Evolutionary conservation across 1,140 invertebrate species (phyloP).

Genomic region (Pseudomyrmex dendroicus): DNA sequence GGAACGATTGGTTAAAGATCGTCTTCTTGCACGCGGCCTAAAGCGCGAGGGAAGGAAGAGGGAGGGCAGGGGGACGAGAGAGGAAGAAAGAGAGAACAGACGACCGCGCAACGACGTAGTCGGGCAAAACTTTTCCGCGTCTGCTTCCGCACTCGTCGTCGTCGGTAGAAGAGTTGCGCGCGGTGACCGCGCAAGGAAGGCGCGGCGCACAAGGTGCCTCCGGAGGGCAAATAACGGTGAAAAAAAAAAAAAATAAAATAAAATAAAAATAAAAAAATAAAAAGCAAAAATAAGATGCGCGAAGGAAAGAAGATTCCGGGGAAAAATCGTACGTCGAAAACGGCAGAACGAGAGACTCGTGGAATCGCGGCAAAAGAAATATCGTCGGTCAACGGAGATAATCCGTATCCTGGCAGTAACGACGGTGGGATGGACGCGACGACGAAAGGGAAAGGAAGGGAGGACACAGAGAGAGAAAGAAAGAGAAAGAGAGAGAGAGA

Average conservation of each 20-base stretch:
- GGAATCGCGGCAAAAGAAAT: constrained; percentile 80
- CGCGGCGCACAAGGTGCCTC: constrained; percentile 38
- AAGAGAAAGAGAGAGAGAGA: constrained; percentile 60
- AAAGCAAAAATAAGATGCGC: constrained; percentile 49
- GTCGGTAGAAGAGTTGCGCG: constrained; percentile 60
- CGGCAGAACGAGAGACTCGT: constrained; percentile 68
- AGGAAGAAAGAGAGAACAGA: no score
- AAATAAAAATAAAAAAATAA: no score
- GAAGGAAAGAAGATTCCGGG: constrained; percentile 49
- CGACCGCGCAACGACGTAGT: constrained; percentile 9
- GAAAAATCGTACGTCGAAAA: constrained; percentile 68
- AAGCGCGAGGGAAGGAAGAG: neutral
- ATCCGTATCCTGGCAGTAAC: constrained; percentile 85
- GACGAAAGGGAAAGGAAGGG: constrained; percentile 36
- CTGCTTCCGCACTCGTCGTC: constrained; percentile 21
- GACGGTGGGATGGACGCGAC: constrained; percentile 75
- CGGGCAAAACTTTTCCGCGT: constrained; percentile 58
- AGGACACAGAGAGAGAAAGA: constrained; percentile 40
- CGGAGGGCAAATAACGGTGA: constrained; percentile 33
- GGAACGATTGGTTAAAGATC: constrained; percentile 55
- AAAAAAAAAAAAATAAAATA: no score
- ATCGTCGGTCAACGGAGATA: constrained; percentile 83
- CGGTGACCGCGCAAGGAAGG: neutral
- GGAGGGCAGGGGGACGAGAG: no score
- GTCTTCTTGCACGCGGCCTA: constrained; percentile 27